These are phyloP conservation scores for Noctuana brunneofusca DNA, from an alignment of 2,888 invertebrate genomes.

Conservation along the genomic window DNA sequence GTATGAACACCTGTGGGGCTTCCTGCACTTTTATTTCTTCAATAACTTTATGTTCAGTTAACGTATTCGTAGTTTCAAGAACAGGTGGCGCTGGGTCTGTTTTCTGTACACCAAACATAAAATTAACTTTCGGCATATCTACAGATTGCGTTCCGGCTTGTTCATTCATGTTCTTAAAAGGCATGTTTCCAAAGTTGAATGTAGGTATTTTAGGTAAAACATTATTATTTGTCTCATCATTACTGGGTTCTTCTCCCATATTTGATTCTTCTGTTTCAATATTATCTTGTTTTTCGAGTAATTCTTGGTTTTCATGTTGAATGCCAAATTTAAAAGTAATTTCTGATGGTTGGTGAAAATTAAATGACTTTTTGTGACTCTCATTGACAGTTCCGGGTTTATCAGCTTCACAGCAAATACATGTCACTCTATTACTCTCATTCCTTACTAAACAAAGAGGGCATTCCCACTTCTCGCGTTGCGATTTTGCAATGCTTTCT, in stretches of 20 bases:
- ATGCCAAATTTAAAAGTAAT: conserved; percentile 67
- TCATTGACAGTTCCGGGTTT: conserved; percentile 44
- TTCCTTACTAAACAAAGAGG: conserved; percentile 62
- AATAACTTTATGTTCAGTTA: conserved; percentile 37
- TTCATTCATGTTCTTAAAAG: conserved; percentile 46
- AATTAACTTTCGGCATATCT: conserved; percentile 50
- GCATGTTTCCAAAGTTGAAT: conserved; percentile 50
- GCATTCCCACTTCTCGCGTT: conserved; percentile 66
- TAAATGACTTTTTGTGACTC: conserved; percentile 50
- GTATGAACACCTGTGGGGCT: conserved; percentile 49
- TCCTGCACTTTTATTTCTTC: conserved; percentile 52
- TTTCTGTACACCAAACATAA: conserved; percentile 62
- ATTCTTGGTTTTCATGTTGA: conserved; percentile 52
- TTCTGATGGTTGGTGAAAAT: conserved; percentile 52
- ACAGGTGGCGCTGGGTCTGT: conserved; percentile 32
- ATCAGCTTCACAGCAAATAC: conserved; percentile 63
- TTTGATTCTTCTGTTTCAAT: conserved; percentile 39
- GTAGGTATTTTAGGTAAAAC: conserved; percentile 53
- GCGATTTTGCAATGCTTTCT: conserved; percentile 47
- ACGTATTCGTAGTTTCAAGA: conserved; percentile 39
- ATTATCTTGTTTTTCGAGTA: conserved; percentile 40
- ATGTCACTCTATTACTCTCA: conserved; percentile 51
- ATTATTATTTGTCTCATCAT: conserved; percentile 64
- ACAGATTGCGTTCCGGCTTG: conserved; percentile 37
- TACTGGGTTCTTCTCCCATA: conserved; percentile 47